Evolutionary conservation across 2,113 vertebrate species (phyloP), one percentile per base, ranked within the genome.

Genomic region (Polypterus bichir): DNA sequence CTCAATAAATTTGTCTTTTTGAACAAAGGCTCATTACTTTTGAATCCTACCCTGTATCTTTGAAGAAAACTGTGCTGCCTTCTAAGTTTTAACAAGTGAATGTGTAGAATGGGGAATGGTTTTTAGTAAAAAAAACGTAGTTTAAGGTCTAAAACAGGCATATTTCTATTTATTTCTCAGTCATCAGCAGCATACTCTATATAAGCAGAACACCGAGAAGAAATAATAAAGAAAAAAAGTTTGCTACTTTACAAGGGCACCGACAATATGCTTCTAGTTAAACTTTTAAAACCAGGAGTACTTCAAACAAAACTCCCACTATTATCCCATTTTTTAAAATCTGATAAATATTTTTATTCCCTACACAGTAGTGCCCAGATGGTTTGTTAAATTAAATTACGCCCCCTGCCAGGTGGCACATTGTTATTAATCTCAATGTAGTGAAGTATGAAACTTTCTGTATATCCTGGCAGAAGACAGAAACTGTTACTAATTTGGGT

Each of bases 211-310:
- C 27, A 27, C 27, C 27, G 2, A 27, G 27, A 27, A 27, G 27
- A 27, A 27, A 27, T 27, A 27, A 27, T 2, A 27, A 27, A 27
- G 27, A 27, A 27, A 27, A 27, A 27, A 27, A 27, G 27, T 27
- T 27, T 27, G 27, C 27, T 27, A 27, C 27, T 27, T 27, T 27
- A 44, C 10, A 60, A 59, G 11, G 59, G 4, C 59, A 60, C 11
- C 66, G 49, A 54, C 65, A 71, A 69, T 65, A 61, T 73, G 71
- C 65, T 77, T 70, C 71, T 59, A 69, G 73, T 74, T 71, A 69
- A 48, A 62, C 62, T 48, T 64, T 59, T 10, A 59, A 57, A 66
- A 62, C 62, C 62, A 69, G 69, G 53, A 60, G 61, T 57, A 62
- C 73, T 68, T 75, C 68, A 73, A 75, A 72, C 52, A 46, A 47